These are phyloP conservation scores for Boleophthalmus pectinirostris DNA, from an alignment of 2,113 vertebrate genomes.

Conservation along the genomic window DNA sequence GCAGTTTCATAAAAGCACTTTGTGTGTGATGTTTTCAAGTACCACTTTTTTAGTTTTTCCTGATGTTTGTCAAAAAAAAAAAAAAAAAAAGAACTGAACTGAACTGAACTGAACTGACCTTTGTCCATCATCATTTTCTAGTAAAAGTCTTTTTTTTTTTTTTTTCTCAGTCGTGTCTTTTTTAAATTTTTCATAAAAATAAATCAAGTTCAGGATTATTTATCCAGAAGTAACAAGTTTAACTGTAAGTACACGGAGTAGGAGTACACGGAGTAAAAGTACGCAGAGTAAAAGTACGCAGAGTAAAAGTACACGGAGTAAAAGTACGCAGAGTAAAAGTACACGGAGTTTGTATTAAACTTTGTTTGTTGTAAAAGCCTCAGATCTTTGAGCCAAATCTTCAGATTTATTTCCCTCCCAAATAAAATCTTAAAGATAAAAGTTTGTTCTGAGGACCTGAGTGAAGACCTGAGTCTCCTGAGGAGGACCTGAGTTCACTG, in stretches of 20 bases:
- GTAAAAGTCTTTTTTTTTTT: constrained; percentile 67
- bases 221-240: no score
- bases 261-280: no score
- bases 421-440: neutral
- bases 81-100: constrained; percentile 59
- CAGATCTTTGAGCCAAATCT: neutral
- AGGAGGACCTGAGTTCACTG: no score
- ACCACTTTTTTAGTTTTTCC: constrained; percentile 64
- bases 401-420: neutral
- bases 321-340: no score
- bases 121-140: constrained; percentile 68
- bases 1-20: constrained; percentile 64
- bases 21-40: constrained; percentile 69
- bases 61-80: constrained; percentile 39
- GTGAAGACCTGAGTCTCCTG: no score
- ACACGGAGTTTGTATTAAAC: neutral
- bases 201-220: neutral
- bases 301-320: neutral
- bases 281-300: neutral
- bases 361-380: neutral
- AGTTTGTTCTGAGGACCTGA: no score
- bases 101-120: constrained; percentile 59
- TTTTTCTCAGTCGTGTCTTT: constrained; percentile 28
- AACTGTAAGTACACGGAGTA: neutral
- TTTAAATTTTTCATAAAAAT: neutral